Conservation (phyloP, 2,888 invertebrate genomes). For the Ochropleura plecta region DNA sequence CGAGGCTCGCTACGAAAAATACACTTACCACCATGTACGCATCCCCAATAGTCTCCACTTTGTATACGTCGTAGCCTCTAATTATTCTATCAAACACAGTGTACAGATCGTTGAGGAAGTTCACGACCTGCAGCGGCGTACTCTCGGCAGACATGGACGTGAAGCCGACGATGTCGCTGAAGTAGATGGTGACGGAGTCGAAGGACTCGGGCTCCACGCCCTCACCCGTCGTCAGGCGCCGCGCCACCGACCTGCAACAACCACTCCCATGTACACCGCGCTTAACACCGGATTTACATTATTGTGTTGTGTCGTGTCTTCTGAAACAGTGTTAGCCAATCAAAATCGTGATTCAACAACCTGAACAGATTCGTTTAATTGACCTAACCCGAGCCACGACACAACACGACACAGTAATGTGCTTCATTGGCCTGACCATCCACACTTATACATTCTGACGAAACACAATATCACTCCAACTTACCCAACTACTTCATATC, state of each 20-base stretch:
- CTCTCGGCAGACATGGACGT: constrained; percentile 98
- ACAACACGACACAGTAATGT: constrained; percentile 8
- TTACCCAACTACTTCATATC: constrained; percentile 49
- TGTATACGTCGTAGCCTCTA: constrained; percentile 99
- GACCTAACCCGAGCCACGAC: background rate
- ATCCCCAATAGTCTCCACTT: constrained; percentile 98
- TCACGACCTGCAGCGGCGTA: constrained; percentile 98
- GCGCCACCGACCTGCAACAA: constrained; percentile 95
- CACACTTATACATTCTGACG: constrained; percentile 18
- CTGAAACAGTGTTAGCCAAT: background rate
- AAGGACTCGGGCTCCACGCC: constrained; percentile 98
- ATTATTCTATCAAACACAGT: constrained; percentile 99
- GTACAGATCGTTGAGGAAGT: constrained; percentile 99
- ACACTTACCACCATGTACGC: constrained; percentile 92
- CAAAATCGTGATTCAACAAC: background rate
- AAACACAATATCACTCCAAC: constrained; percentile 39
- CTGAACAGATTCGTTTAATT: background rate
- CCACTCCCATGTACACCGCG: constrained; percentile 24
- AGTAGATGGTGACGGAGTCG: constrained; percentile 98
- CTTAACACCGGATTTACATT: constrained; percentile 4
- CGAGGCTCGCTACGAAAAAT: background rate
- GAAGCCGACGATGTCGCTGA: constrained; percentile 99
- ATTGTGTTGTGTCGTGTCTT: constrained; percentile 3
- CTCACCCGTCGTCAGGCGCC: constrained; percentile 95
- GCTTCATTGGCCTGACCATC: background rate